Evolutionary conservation across 2,888 invertebrate genomes (phyloP), one percentile per base, ranked within the genome.

Genomic region (Gandaritis pyraliata): DNA sequence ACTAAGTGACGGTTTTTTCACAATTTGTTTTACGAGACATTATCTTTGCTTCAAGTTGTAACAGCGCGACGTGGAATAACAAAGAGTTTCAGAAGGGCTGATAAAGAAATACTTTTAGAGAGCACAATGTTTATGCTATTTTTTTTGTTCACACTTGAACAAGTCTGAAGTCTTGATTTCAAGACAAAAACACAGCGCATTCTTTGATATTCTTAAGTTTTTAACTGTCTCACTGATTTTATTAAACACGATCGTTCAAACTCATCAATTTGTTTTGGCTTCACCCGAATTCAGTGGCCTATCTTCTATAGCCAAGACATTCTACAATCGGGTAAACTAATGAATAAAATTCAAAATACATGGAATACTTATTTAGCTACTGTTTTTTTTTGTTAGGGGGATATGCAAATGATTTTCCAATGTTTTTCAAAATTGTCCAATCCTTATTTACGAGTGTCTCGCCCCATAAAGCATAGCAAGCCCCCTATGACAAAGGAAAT

Each of bases 1-100:
- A 55, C 56, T 49, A 52, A 52, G 58, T 55, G 61, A 65, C 65
- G 48, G 43, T 58, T 48, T 64, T 61, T 65, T 58, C 38, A 61
- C 55, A 58, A 65, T 65, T 65, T 61, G 55, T 65, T 65, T 59
- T 58, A 54, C 54, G 48, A 43, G 58, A 65, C 65, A 58, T 65
- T 61, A 65, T 65, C 65, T 58, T 58, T 55, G 55, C 61, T 54
- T 57, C 47, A 29, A 51, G 55, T 51, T 41, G 54, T 54, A 54
- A 36, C 57, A 46, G 50, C 46, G 41, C 13, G 48, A 30, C 48
- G 30, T 11, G 29, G 51, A 48, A 64, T 61, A 58, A 64, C 58
- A 61, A 61, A 65, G 50, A 58, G 48, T 58, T 61, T 55, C 48
- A 48, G 51, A 60, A 55, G 55, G 61, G 50, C 64, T 51, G 58